Evolutionary conservation across 1,140 invertebrate species (phyloP).

Genomic region (Adoxophyes honmai): DNA sequence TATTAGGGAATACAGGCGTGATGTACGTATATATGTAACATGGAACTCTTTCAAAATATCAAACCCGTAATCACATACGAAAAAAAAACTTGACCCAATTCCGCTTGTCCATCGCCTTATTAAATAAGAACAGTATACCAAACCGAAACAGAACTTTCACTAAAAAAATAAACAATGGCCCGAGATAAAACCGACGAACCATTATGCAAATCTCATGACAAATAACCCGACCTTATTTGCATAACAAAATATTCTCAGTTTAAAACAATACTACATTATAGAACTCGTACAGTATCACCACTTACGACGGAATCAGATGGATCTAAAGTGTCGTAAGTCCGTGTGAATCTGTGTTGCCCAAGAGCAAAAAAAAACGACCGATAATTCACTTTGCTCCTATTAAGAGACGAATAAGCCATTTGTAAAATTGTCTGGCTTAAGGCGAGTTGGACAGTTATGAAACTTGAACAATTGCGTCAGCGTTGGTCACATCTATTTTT

Average conservation of each 20-base stretch:
- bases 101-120: no score
- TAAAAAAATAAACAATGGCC: background rate
- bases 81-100: no score
- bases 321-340: conserved; percentile 49
- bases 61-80: no score
- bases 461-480: conserved; percentile 30
- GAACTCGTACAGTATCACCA: conserved; percentile 42
- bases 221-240: conserved; percentile 35
- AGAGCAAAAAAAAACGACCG: conserved; percentile 38
- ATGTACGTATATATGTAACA: no score
- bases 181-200: conserved; percentile 11
- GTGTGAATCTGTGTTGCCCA: conserved; percentile 51
- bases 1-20: no score
- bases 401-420: conserved; percentile 40
- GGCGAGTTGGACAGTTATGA: conserved; percentile 36
- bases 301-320: conserved; percentile 35
- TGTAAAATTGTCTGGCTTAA: conserved; percentile 48
- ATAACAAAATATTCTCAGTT: conserved; percentile 37
- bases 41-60: no score
- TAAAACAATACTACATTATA: conserved; percentile 51
- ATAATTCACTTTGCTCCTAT: conserved; percentile 42
- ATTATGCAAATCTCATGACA: conserved; percentile 19
- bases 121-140: conserved; percentile 6
- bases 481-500: conserved; percentile 35
- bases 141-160: conserved; percentile 2